Base-by-base conservation (phyloP, 2,888 invertebrate genomes). In the Ferrisia virgata region DNA sequence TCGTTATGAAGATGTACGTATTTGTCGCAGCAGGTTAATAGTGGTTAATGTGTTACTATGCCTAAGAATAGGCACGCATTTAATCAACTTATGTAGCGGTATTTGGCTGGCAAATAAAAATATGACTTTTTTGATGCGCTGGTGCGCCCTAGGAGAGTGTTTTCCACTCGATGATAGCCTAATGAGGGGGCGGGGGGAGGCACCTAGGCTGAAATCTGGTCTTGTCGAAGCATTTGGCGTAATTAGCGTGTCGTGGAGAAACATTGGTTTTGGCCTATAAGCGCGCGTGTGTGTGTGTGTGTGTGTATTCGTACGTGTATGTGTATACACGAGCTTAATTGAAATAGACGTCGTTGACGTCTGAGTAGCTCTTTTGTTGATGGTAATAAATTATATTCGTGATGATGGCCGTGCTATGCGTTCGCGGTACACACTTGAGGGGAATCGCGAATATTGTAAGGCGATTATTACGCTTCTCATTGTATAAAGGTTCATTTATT, bases 401-500 rank as follows among this genome's bases (percentile, higher is more conserved):
- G 72, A 76, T 36, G 31, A 36, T 76, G 2, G 28, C 72, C 6
- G 28, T 64, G 25, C 72, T 28, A 72, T 72, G 64, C n/a, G 25
- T 58, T 58, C 58, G 25, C 58, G 9, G 5, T 58, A 64, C 15
- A 28, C 13, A 76, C 33, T 76, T 22, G 72, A 76, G 31, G 72
- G 36, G n/a, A 28, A 76, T 76, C 72, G 72, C 72, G 72, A 76
- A 76, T 36, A 76, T 76, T 33, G 36, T 76, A 76, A 33, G 36
- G 36, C 36, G 72, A 28, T 76, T 76, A 76, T 76, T 76, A 76
- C 36, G 36, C 72, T 36, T 6, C 18, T 36, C 18, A 76, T 76
- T 76, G 72, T 76, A 76, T 36, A 31, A 36, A 76, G 53, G 72
- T 76, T 76, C 72, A 76, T 76, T 76, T 76, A 76, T 76, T 76